phyloP scores from a whole-genome alignment of 2,113 vertebrate genomes.

The Macquaria ambigua region DNA sequence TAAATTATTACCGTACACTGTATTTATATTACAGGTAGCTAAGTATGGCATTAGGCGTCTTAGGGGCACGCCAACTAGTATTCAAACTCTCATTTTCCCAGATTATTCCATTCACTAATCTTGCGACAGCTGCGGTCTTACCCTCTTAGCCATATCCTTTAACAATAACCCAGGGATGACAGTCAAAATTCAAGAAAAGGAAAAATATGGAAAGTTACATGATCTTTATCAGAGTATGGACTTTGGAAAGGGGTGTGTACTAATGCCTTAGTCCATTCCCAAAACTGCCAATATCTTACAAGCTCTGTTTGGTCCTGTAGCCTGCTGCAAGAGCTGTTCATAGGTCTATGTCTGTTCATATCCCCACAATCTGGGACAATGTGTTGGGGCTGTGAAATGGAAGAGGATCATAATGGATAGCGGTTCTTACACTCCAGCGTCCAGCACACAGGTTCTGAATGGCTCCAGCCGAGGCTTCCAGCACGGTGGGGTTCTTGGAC shows the following conservation, averaged over 20 bases:
- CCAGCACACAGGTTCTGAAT: slow-evolving; percentile 97
- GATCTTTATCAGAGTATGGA: background rate
- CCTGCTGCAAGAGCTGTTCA: background rate
- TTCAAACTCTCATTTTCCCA: background rate
- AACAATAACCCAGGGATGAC: background rate
- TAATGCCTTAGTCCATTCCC: background rate
- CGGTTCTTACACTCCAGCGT: slow-evolving; percentile 88
- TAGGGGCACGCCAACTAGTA: background rate
- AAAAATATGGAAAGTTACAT: background rate
- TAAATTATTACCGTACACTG: background rate
- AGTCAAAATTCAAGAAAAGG: background rate
- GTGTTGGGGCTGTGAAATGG: background rate
- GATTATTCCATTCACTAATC: background rate
- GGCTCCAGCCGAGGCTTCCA: slow-evolving; percentile 95
- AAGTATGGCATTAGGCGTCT: background rate
- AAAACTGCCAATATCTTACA: background rate
- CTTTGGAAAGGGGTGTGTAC: background rate
- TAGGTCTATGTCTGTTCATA: background rate
- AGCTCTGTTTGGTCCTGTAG: background rate
- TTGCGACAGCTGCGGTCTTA: background rate
- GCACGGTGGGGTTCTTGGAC: slow-evolving; percentile 91
- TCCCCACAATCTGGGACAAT: background rate
- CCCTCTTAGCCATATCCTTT: too few relatives aligned
- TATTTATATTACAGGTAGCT: background rate
- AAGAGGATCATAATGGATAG: background rate